Evolutionary conservation across 1,140 invertebrate species (phyloP), one percentile per base, ranked within the genome.

Genomic region (Steinernema feltiae): DNA sequence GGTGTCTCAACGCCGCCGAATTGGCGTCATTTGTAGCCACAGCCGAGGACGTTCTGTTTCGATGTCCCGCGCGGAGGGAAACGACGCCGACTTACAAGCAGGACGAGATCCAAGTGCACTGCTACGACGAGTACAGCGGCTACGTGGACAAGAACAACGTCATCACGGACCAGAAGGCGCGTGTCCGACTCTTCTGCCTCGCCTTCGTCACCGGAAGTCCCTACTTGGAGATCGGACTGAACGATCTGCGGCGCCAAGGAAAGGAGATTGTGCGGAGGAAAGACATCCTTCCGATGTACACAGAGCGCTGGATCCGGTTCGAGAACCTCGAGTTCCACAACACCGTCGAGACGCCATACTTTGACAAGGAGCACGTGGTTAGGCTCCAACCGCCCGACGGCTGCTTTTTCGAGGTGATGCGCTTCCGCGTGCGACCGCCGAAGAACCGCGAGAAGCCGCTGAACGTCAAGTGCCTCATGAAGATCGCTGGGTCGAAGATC

Each of bases 281-380:
- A 87, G 97, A 99, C 87, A 99, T 99, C 84, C 96, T 99, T 83
- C 97, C 97, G 7, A 95, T 99, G 32, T 93, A 94, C 74, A 99
- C 97, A 0, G 97, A 99, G 88, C 94, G 99, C 88, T 99, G 97
- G 97, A 99, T 99, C 82, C 90, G 93, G 53, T 90, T 98, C 1
- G 95, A 99, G 88, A 90, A 92, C 29, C 90, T 93, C 0, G 94
- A 98, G 87, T 97, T 99, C 87, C 95, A 98, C 88, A 91, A 91
- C 41, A 94, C 93, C 86, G 92, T 99, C 7, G 92, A 97, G 84
- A 91, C 92, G 80, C 91, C 94, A 71, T 93, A 95, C 80, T 99
- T 95, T 87, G 91, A 95, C 74, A 91, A 91, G 75, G 92, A 92
- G 1, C 92, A 93, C 87, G 93, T 93, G 76, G 94, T 98, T 78